Percentiles rank a stretch among this genome's conserved stretches.
These are phyloP conservation scores for Lycocerus yunnanus DNA, from an alignment of 2,888 invertebrate species.

Conservation along the genomic window DNA sequence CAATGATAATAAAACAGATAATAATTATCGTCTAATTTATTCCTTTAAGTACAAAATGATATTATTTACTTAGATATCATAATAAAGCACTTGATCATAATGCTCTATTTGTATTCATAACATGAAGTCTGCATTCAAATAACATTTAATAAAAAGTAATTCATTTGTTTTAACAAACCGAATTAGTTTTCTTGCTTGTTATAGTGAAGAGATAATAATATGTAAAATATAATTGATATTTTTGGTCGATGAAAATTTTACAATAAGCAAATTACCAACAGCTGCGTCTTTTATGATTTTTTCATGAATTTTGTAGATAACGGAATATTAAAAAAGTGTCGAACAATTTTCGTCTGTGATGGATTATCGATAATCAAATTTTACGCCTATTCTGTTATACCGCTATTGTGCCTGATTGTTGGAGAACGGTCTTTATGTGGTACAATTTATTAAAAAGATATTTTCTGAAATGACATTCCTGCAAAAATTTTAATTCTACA, in stretches of 20 bases:
- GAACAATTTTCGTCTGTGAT: constrained; percentile 10
- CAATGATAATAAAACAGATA: not conserved
- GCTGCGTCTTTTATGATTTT: not conserved
- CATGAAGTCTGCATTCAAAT: constrained; percentile 22
- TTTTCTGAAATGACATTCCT: not conserved
- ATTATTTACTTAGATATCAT: constrained; percentile 29
- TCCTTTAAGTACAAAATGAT: constrained; percentile 18
- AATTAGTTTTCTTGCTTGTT: not conserved
- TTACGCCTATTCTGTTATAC: constrained; percentile 13
- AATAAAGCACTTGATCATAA: constrained; percentile 27
- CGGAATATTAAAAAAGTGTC: constrained; percentile 17
- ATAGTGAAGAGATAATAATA: no score
- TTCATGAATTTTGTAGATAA: not conserved
- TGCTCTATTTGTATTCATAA: constrained; percentile 32
- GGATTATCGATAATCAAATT: constrained; percentile 19
- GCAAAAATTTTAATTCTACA: not conserved
- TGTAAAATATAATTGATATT: not conserved
- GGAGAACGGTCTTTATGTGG: not conserved
- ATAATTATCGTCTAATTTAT: constrained; percentile 23
- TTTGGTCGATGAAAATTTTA: not conserved
- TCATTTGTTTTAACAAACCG: not conserved
- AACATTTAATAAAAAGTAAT: constrained; percentile 8
- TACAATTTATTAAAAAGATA: not conserved
- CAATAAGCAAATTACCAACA: not conserved
- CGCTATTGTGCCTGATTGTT: constrained; percentile 15